Evolutionary conservation across 2,113 vertebrate genomes (phyloP), one percentile per base, ranked within the genome.

Genomic region (Cairina moschata): DNA sequence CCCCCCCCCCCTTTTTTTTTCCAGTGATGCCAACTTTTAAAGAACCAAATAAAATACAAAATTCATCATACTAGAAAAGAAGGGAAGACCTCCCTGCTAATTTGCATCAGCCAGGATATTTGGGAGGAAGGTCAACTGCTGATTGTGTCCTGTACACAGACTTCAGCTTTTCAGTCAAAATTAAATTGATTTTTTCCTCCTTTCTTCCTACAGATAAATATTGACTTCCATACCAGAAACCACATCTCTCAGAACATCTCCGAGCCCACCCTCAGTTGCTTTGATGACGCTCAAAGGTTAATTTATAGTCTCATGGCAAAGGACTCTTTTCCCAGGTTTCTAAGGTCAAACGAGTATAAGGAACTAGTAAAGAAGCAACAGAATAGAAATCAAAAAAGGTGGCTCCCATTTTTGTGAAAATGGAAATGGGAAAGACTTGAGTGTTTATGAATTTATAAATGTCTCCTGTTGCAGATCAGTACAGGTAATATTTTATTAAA

Each of bases 301-400:
- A 78, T 98, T 83, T 97, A 98, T 8, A 86, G 96, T 32, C 98
- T 98, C 42, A 98, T 98, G 98, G 98, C 98, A 66, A 98, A 98
- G 75, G 98, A 98, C 96, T 98, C 97, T 55, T 98, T 98, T 6
- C 98, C 98, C 44, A 97, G 98, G 55, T 98, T 98, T 95, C 93
- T 98, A 44, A 98, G 97, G 74, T 98, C 98, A 86, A 98, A 98
- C n/a, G 69, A 44, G 15, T 98, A 98, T 91, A 98, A 96, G 88
- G 97, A 98, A 59, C 86, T 98, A 36, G n/a, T 97, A 60, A 96
- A 97, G 65, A 97, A 96, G 77, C 95, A 97, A 81, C 94, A 98
- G 83, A 95, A 96, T 3, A 78, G 90, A 90, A 98, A 95, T 56
- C 96, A 97, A 48, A 98, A 97, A 95, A 98, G 93, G 77, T 97